phyloP scores from a whole-genome alignment of 1,140 invertebrate genomes.

The Eriocheir sinensis region DNA sequence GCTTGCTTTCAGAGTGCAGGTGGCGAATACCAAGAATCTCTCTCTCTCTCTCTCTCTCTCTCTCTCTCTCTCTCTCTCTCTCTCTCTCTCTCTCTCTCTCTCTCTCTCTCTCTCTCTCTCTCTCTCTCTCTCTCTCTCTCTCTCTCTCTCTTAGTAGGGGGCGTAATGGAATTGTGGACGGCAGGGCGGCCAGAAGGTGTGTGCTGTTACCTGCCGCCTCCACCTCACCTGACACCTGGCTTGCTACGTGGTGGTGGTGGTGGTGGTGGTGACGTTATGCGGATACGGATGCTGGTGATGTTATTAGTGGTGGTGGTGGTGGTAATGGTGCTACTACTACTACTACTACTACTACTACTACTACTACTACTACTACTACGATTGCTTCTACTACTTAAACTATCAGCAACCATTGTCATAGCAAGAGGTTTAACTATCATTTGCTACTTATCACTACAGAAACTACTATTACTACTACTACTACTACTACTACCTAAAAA shows the following conservation, averaged over 20 bases:
- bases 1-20: no score
- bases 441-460: not conserved
- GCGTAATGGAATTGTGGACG: slow-evolving; percentile 7
- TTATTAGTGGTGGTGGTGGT: not conserved
- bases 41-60: not conserved
- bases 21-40: no score
- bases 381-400: not conserved
- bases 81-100: not conserved
- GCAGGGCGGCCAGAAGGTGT: not conserved
- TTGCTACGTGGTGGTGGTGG: not conserved
- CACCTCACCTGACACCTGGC: no score
- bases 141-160: not conserved
- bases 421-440: no score
- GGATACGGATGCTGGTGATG: not conserved
- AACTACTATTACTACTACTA: not conserved
- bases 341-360: not conserved
- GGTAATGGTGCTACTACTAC: not conserved
- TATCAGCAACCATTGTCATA: no score
- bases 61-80: not conserved
- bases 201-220: not conserved
- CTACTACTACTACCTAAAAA: slow-evolving; percentile 19
- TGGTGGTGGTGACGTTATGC: no score
- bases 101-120: not conserved
- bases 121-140: not conserved
- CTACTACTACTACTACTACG: not conserved